Percentiles rank a stretch among this genome's conserved stretches.
Evolutionary conservation across 2,888 invertebrate genomes (phyloP).

Genomic region (Drosophila mimetica): DNA sequence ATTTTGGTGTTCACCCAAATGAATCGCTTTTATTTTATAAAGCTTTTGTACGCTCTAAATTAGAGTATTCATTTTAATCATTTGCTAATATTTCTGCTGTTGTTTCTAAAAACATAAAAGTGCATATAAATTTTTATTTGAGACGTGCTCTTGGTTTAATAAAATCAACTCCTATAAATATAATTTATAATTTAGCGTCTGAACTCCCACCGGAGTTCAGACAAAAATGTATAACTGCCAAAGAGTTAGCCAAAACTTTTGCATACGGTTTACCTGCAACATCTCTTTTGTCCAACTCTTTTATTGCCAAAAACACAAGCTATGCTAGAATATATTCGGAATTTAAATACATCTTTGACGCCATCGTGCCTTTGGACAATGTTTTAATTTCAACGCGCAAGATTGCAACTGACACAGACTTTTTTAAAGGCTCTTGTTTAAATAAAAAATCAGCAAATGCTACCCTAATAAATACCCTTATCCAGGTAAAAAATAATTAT

Average conservation of each 20-base stretch:
- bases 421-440: not conserved
- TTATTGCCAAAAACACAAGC: not conserved
- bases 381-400: not conserved
- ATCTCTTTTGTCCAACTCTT: not conserved
- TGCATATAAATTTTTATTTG: not conserved
- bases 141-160: not conserved
- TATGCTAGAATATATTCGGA: not conserved
- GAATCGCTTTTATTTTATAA: not conserved
- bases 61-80: not conserved
- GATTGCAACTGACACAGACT: not conserved
- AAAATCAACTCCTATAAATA: not conserved
- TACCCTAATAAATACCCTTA: not conserved
- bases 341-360: not conserved
- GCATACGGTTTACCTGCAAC: not conserved
- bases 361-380: not conserved
- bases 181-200: not conserved
- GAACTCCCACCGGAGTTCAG: not conserved
- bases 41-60: not conserved
- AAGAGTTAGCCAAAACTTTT: not conserved
- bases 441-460: not conserved
- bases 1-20: not conserved
- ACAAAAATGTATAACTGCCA: not conserved
- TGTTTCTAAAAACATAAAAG: not conserved
- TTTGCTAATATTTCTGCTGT: not conserved
- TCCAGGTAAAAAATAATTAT: not conserved